A percentile compares a stretch with the other conserved stretches of the same genome.
These are phyloP conservation scores for Rhineura floridana DNA, from an alignment of 2,113 vertebrate species.

Conservation along the genomic window DNA sequence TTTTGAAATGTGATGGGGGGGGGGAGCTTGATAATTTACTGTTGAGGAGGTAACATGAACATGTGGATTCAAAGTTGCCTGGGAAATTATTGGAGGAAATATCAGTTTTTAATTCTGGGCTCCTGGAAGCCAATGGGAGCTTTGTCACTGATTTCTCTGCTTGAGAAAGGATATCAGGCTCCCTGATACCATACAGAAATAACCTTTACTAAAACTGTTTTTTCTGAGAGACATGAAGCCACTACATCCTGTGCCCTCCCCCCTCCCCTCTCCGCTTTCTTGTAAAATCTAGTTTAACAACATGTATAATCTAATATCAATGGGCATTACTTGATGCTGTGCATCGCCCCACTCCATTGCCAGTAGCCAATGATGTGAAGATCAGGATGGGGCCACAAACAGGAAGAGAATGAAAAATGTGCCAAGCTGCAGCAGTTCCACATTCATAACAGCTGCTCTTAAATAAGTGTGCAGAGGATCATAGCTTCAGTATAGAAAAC, in stretches of 20 bases:
- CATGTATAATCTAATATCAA: neutral
- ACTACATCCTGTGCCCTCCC: neutral
- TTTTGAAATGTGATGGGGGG: neutral
- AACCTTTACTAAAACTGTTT: neutral
- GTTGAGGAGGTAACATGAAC: neutral
- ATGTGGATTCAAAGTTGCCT: neutral
- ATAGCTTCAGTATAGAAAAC: neutral
- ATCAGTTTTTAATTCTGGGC: neutral
- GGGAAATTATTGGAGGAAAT: neutral
- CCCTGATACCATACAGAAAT: neutral
- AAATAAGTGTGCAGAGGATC: neutral
- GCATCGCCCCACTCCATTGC: no score
- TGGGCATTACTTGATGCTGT: no score
- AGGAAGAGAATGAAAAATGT: no score
- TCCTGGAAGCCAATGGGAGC: neutral
- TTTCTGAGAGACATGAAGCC: neutral
- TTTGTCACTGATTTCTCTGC: neutral
- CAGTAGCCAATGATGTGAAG: neutral
- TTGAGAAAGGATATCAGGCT: neutral
- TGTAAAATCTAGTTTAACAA: neutral
- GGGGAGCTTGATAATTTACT: neutral
- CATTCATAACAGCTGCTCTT: neutral
- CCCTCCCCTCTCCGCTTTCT: neutral
- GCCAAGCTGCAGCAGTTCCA: neutral
- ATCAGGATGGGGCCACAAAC: neutral